Evolutionary conservation across 2,797 vertebrate species (phyloP), one percentile per base, ranked within the genome.

Genomic region (Cirrhinus mrigala): DNA sequence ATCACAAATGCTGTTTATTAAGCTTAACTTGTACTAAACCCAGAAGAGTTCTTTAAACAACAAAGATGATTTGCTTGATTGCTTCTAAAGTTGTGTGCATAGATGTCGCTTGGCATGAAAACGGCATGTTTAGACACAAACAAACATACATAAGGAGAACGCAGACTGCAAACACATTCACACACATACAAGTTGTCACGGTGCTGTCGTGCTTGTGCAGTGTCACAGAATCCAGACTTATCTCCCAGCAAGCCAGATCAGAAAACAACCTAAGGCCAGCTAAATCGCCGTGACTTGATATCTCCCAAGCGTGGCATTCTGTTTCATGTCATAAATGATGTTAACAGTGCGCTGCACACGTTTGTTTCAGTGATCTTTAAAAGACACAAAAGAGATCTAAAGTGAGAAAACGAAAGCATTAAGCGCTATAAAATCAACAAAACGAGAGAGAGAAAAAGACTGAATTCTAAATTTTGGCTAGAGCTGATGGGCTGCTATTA

Each of bases 271-370:
- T 76, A 75, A 76, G 68, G 69, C 77, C 18, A 58, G 48, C 20
- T 66, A 85, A 90, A 86, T 88, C 79, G 74, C 80, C 52, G 24
- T 87, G 83, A 89, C 85, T 71, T 71, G 79, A 90, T 86, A 88
- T 81, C 73, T 84, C 68, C 50, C 80, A 85, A 81, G 87, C 81
- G 62, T 82, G 81, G 68, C 81, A 82, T 74, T 88, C 24, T 81
- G 85, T 85, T 88, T 87, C 79, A 79, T 88, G 88, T 85, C 58
- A 79, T 64, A 62, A 33, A 81, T 81, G 81, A 86, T 81, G 71
- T 76, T 52, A 77, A 73, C 52, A 70, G 68, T 81, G 79, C 54
- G 56, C 46, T 46, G 54, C 71, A 52, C 58, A 64, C 46, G 10
- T 86, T 88, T 87, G 68, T 75, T 70, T 87, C 71, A 62, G 56